Conservation (phyloP, 2,113 vertebrate species). For the Syrmaticus mikado region DNA sequence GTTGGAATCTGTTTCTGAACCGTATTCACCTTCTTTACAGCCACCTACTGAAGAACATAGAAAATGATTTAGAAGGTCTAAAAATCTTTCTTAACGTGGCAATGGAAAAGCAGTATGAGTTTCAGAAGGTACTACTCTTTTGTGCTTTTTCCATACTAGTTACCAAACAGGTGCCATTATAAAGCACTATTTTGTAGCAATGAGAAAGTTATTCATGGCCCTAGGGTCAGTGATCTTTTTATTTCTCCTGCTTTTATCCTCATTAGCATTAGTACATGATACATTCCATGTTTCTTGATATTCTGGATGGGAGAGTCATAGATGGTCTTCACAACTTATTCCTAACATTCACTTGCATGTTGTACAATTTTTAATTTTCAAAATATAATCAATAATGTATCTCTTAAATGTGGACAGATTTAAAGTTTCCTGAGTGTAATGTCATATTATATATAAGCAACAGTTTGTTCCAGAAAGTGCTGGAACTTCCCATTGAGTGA, state of each 20-base stretch:
- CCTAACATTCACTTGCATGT: not conserved
- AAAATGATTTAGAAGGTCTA: not conserved
- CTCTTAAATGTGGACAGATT: not conserved
- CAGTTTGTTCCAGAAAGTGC: not conserved
- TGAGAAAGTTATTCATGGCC: not conserved
- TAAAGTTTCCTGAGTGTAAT: not conserved
- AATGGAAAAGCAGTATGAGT: not conserved
- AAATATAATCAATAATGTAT: conserved; percentile 14
- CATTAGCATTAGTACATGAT: not conserved
- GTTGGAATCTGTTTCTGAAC: not conserved
- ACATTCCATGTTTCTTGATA: not conserved
- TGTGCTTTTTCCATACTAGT: not conserved
- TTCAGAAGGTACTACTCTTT: not conserved
- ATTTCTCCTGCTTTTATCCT: too few species aligned
- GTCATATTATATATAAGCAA: not conserved
- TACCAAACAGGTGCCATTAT: not conserved
- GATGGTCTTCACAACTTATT: not conserved
- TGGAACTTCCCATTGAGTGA: not conserved
- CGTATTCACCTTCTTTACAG: not conserved
- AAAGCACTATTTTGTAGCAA: not conserved
- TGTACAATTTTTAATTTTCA: not conserved
- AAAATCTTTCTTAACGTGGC: not conserved
- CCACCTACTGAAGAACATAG: not conserved
- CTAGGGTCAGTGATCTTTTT: not conserved
- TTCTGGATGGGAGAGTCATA: not conserved